Conservation (phyloP, 1,140 invertebrate genomes). For the Ceratosolen solmsi region DNA sequence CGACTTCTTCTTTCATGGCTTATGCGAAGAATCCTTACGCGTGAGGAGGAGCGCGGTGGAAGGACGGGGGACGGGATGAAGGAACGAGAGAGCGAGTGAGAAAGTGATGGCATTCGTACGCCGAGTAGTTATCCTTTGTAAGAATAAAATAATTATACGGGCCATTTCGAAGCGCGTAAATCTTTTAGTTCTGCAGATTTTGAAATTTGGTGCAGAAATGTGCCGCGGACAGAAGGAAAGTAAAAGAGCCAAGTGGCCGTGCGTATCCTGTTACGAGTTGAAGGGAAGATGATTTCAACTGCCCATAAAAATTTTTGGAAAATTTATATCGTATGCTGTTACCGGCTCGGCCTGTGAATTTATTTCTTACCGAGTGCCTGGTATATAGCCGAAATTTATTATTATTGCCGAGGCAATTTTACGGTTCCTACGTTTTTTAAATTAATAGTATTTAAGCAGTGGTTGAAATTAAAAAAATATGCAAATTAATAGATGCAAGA, state of each 20-base stretch:
- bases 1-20: background rate
- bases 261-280: background rate
- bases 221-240: background rate
- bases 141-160: constrained; percentile 14
- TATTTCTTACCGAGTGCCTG: background rate
- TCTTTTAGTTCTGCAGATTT: background rate
- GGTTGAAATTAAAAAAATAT: background rate
- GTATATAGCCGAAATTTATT: background rate
- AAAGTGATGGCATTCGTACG: background rate
- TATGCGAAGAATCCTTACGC: background rate
- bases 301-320: constrained; percentile 8
- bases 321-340: constrained; percentile 17
- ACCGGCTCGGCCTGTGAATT: background rate
- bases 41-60: background rate
- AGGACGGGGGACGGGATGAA: background rate
- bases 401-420: constrained; percentile 2
- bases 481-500: no score
- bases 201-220: background rate
- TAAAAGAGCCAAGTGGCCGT: background rate
- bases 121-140: background rate
- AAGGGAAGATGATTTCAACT: constrained; percentile 1
- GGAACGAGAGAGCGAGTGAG: no score
- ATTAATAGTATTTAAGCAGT: background rate
- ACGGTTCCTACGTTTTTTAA: background rate
- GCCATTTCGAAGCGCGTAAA: constrained; percentile 4